phyloP scores from a whole-genome alignment of 2,888 invertebrate genomes.

The Polietes domitor region DNA sequence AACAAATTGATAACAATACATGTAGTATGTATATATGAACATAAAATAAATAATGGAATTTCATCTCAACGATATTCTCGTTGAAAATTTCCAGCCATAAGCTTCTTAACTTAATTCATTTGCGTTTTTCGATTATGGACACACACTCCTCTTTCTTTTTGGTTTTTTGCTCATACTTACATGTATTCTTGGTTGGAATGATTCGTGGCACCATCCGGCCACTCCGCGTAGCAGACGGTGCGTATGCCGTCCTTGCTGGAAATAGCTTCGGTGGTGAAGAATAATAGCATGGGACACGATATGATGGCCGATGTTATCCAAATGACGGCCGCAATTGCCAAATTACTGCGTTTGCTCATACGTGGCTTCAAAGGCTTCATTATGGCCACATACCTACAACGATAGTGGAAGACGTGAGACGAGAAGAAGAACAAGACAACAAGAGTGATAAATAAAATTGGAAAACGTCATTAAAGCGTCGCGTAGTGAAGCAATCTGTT shows the following conservation, averaged over 20 bases:
- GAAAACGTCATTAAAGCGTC: not conserved
- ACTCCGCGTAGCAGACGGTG: slow-evolving; percentile 90
- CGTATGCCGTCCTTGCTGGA: slow-evolving; percentile 83
- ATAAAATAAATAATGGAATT: no score
- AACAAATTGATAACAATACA: no score
- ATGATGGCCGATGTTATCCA: slow-evolving; percentile 91
- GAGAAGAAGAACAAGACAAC: not conserved
- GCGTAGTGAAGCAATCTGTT: not conserved
- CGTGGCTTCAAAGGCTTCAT: slow-evolving; percentile 95
- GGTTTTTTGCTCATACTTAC: slow-evolving; percentile 84
- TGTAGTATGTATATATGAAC: no score
- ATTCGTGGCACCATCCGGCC: slow-evolving; percentile 91
- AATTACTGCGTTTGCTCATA: slow-evolving; percentile 91
- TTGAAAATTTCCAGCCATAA: not conserved
- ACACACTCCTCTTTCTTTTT: no score
- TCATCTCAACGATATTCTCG: not conserved
- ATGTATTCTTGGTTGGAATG: slow-evolving; percentile 87
- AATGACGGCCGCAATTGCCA: slow-evolving; percentile 91
- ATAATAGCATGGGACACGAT: slow-evolving; percentile 92
- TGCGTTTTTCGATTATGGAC: not conserved
- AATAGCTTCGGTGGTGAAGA: slow-evolving; percentile 88
- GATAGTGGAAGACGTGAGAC: not conserved
- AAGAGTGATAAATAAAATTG: not conserved
- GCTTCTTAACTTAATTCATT: not conserved
- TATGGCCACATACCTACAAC: slow-evolving; percentile 95